phyloP scores from a whole-genome alignment of 2,888 invertebrate genomes.

The Drosophila multiciliata region DNA sequence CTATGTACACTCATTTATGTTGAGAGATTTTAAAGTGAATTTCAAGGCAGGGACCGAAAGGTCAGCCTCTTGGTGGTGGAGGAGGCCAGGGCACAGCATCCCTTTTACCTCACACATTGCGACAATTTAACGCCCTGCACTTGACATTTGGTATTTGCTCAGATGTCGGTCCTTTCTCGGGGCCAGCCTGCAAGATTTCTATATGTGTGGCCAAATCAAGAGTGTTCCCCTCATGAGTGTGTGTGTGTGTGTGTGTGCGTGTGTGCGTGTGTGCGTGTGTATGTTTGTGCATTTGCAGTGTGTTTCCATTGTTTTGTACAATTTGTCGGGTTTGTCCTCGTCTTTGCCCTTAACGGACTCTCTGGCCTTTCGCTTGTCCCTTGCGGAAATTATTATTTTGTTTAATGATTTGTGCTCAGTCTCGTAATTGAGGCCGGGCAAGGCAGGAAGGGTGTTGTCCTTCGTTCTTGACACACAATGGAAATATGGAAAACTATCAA shows the following conservation, averaged over 20 bases:
- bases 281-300: slow-evolving; percentile 24
- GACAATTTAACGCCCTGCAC: slow-evolving; percentile 76
- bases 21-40: slow-evolving; percentile 48
- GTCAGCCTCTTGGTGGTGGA: slow-evolving; percentile 14
- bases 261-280: slow-evolving; percentile 17
- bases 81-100: slow-evolving; percentile 3
- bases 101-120: slow-evolving; percentile 46
- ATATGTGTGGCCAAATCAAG: slow-evolving; percentile 22
- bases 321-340: slow-evolving; percentile 52
- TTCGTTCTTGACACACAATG: slow-evolving; percentile 68
- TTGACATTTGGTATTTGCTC: slow-evolving; percentile 72
- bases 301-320: slow-evolving; percentile 58
- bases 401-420: slow-evolving; percentile 81
- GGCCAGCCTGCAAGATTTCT: slow-evolving; percentile 38
- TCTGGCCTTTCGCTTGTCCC: slow-evolving; percentile 44
- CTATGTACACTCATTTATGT: slow-evolving; percentile 45
- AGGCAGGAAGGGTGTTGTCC: slow-evolving; percentile 18
- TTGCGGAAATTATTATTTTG: slow-evolving; percentile 81
- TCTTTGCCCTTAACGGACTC: slow-evolving; percentile 13
- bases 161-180: slow-evolving; percentile 38
- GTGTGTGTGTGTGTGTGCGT: slow-evolving; percentile 1
- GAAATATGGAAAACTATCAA: slow-evolving; percentile 67
- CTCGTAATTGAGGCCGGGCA: slow-evolving; percentile 70
- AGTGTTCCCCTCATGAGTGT: slow-evolving; percentile 6
- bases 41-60: slow-evolving; percentile 31